Evolutionary conservation across 2,113 vertebrate species (phyloP).

Genomic region (Numenius arquata): DNA sequence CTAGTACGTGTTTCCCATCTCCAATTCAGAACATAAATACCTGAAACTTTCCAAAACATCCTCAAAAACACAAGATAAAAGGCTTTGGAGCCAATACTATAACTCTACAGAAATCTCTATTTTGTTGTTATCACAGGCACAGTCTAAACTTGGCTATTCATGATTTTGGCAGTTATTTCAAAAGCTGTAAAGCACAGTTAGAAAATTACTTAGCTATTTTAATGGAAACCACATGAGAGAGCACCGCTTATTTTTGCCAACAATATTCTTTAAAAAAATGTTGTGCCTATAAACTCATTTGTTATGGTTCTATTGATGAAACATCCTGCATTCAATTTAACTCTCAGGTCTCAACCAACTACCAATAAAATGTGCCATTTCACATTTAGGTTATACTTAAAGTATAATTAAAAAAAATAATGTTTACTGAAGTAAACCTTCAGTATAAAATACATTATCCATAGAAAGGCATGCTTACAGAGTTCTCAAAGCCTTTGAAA

Average conservation of each 20-base stretch:
- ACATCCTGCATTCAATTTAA: neutral
- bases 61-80: neutral
- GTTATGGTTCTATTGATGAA: neutral
- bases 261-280: neutral
- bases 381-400: neutral
- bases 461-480: neutral
- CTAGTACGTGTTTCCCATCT: neutral
- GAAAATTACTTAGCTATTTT: slow-evolving; percentile 19
- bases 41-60: slow-evolving; percentile 22
- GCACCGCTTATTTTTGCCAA: neutral
- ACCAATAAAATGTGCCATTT: neutral
- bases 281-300: neutral
- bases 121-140: neutral
- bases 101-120: neutral
- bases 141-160: slow-evolving; percentile 31
- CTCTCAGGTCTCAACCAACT: neutral
- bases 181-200: slow-evolving; percentile 26
- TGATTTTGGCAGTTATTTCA: slow-evolving; percentile 28
- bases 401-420: neutral
- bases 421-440: neutral
- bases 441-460: neutral
- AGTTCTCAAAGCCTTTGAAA: neutral
- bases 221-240: neutral
- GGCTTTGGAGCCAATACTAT: neutral
- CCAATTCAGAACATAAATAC: neutral